A percentile compares a stretch with the other conserved stretches of the same genome.
Conservation (phyloP, 2,113 vertebrate species). For the Nerophis lumbriciformis region DNA sequence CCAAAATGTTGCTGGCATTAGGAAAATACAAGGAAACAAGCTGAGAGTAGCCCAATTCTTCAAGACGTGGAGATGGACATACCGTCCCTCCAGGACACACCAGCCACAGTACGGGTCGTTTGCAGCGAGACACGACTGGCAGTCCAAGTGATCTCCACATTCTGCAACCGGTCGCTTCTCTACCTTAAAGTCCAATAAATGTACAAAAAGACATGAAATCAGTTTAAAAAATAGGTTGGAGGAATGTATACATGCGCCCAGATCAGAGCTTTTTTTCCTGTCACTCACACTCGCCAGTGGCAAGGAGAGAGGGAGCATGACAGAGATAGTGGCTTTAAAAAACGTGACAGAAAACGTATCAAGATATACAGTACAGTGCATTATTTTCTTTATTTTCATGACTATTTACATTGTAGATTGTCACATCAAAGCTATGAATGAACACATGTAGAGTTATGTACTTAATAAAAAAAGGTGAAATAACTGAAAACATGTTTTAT, state of each 20-base stretch:
- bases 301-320: too few relatives aligned
- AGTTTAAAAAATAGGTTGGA: neutral
- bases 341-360: neutral
- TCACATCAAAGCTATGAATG: too few relatives aligned
- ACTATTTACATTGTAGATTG: too few relatives aligned
- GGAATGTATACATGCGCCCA: neutral
- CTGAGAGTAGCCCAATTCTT: neutral
- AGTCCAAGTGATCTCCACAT: conserved; percentile 82
- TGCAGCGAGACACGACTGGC: conserved; percentile 81
- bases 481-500: too few relatives aligned
- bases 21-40: neutral
- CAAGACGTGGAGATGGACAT: conserved; percentile 33
- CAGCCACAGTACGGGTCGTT: conserved; percentile 93
- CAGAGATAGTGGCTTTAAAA: neutral
- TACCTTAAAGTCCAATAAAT: conserved; percentile 66
- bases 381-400: too few relatives aligned
- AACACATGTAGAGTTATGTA: too few relatives aligned
- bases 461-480: too few relatives aligned
- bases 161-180: conserved; percentile 85
- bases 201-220: too few relatives aligned
- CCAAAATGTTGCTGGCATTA: neutral
- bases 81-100: conserved; percentile 94
- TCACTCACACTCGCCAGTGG: too few relatives aligned
- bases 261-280: too few relatives aligned
- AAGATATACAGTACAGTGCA: too few relatives aligned